Conservation (phyloP, 2,797 vertebrate genomes). For the Gymnoscopelus braueri region DNA sequence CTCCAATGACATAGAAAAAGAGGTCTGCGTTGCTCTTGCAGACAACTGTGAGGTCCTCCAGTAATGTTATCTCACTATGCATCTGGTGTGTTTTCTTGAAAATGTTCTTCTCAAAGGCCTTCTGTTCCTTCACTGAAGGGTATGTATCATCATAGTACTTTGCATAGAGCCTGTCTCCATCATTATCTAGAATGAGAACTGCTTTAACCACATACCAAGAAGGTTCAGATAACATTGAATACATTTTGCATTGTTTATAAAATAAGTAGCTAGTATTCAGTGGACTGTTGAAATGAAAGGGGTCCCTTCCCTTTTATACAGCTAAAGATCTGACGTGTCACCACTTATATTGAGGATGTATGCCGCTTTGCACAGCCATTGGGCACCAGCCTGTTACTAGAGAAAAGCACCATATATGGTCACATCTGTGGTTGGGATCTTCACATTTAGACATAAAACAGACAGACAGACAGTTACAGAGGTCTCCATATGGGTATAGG, state of each 20-base stretch:
- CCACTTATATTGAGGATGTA: too few species aligned
- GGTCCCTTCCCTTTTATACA: too few species aligned
- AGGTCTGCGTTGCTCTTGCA: constrained; percentile 97
- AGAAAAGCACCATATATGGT: too few species aligned
- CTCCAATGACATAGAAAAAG: constrained; percentile 96
- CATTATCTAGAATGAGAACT: constrained; percentile 93
- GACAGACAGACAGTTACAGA: neutral
- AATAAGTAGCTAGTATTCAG: too few species aligned
- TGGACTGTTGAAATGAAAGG: too few species aligned
- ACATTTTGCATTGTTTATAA: too few species aligned
- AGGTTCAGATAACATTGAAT: constrained; percentile 74
- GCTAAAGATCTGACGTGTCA: too few species aligned
- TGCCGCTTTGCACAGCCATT: too few species aligned
- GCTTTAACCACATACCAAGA: constrained; percentile 95
- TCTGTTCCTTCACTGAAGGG: constrained; percentile 94
- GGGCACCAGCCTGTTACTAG: too few species aligned
- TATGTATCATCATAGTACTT: constrained; percentile 96
- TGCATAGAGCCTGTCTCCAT: constrained; percentile 93
- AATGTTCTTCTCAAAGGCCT: constrained; percentile 96
- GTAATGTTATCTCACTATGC: constrained; percentile 93
- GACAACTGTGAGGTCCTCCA: constrained; percentile 93
- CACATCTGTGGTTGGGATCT: too few species aligned
- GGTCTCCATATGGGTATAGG: neutral
- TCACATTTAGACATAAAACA: neutral
- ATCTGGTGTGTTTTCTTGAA: constrained; percentile 97